Base-by-base conservation (phyloP, 2,113 vertebrate species). In the Prunella fulvescens region DNA sequence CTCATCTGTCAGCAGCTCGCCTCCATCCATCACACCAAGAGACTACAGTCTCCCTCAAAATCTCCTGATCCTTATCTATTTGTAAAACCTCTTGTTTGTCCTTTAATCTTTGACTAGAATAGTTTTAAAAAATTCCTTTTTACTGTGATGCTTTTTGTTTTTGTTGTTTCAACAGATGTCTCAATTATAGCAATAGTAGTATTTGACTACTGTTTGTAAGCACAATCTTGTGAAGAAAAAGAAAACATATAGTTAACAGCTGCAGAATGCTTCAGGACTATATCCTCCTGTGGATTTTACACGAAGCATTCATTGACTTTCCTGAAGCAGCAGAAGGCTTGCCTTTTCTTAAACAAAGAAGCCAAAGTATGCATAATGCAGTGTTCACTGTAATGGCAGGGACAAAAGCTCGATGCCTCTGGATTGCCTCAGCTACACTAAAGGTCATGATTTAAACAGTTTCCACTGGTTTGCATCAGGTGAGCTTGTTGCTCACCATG, bases 1-100 rank as follows among this genome's bases (percentile, higher is more conserved):
- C 81, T 97, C 87, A 91, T 95, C 96, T 97, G 96, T 97, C 96
- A 96, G 95, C 96, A 94, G 20, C 89, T 97, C 9, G 65, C 94
- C 82, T 92, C 78, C 93, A 93, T 95, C 94, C 91, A 93, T 97
- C 94, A 95, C 62, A 73, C 69, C 69, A 73, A 80, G 78, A 93
- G 76, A 97, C 93, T 92, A 77, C n/a, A 87, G 72, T 87, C 81
- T 95, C 79, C 37, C 81, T 91, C 69, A 82, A 56, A 96, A 93
- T 92, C 65, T 95, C 81, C 81, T 81, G 84, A 91, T 96, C 82
- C 51, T 92, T 92, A 86, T 70, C 88, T 95, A 40, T 96, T 95
- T 96, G 94, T 87, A 93, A 96, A 97, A 82, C 81, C 90, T 91
- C 66, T 95, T 90, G 71, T 96, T 95, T 96, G 88, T 93, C 92